These are phyloP conservation scores for Ptychadena robeensis DNA, from an alignment of 2,797 vertebrate species.

Conservation along the genomic window DNA sequence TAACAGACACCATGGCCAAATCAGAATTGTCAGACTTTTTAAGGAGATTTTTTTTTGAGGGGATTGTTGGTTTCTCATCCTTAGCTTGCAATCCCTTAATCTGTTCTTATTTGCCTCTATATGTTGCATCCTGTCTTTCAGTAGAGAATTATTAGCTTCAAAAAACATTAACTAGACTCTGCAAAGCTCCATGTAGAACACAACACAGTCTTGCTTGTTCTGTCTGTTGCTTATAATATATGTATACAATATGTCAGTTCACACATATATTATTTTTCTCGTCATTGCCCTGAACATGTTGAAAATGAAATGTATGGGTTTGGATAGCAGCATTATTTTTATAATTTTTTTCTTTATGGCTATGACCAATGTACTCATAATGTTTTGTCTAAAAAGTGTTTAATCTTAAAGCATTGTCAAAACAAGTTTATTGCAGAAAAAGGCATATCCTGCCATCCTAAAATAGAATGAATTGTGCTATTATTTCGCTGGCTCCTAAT, in stretches of 20 bases:
- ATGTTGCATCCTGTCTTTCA: background rate
- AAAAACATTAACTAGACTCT: conserved; percentile 3
- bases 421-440: conserved; percentile 68
- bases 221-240: background rate
- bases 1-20: too few species aligned
- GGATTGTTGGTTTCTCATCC: background rate
- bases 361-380: conserved; percentile 10
- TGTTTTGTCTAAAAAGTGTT: background rate
- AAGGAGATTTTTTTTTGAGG: background rate
- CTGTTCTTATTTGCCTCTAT: background rate
- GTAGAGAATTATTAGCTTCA: background rate
- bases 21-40: too few species aligned
- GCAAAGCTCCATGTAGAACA: background rate
- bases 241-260: conserved; percentile 5
- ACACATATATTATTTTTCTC: conserved; percentile 1
- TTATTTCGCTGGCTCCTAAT: conserved; percentile 47
- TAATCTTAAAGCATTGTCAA: conserved; percentile 63
- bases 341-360: conserved; percentile 1
- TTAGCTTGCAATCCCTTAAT: background rate
- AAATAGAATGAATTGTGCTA: conserved; percentile 53
- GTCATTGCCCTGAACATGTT: background rate
- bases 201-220: background rate
- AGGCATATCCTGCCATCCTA: conserved; percentile 68
- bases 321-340: background rate
- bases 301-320: conserved; percentile 8